Conservation (phyloP, 2,797 vertebrate species). For the Muscicapa comitata region DNA sequence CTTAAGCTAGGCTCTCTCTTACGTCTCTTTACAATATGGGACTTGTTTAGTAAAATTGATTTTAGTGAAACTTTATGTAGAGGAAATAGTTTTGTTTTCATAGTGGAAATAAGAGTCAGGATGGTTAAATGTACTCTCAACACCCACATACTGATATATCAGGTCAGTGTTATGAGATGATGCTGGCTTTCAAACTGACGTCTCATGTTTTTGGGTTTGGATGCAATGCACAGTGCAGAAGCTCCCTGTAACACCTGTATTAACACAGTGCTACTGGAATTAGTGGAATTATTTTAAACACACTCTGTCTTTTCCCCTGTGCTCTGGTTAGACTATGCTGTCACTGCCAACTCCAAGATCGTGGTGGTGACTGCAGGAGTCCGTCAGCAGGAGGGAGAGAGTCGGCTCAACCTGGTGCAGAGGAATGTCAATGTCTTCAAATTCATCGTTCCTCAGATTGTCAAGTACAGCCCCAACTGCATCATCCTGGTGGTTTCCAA, state of each 20-base stretch:
- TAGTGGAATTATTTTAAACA: not conserved
- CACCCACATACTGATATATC: not conserved
- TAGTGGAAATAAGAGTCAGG: not conserved
- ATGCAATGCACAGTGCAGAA: not conserved
- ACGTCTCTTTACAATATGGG: not conserved
- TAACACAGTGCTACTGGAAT: not conserved
- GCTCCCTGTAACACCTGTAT: not conserved
- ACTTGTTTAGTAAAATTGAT: not conserved
- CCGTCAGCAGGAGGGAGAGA: slow-evolving; percentile 96
- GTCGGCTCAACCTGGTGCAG: slow-evolving; percentile 93
- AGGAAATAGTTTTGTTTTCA: not conserved
- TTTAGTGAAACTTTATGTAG: not conserved
- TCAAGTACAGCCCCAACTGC: slow-evolving; percentile 92
- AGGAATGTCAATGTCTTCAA: slow-evolving; percentile 96
- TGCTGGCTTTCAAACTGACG: not conserved
- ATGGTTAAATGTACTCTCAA: not conserved
- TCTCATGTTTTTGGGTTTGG: fast-evolving
- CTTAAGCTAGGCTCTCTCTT: not conserved
- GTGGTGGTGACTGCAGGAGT: slow-evolving; percentile 94
- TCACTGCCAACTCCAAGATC: slow-evolving; percentile 91
- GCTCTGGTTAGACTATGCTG: slow-evolving; percentile 82
- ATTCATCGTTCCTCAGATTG: slow-evolving; percentile 89
- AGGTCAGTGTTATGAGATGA: not conserved
- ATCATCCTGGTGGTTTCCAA: slow-evolving; percentile 94
- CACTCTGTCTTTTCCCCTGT: not conserved